A percentile compares a stretch with the other conserved stretches of the same genome.
Conservation (phyloP, 2,888 invertebrate genomes). For the Oithona nana region DNA sequence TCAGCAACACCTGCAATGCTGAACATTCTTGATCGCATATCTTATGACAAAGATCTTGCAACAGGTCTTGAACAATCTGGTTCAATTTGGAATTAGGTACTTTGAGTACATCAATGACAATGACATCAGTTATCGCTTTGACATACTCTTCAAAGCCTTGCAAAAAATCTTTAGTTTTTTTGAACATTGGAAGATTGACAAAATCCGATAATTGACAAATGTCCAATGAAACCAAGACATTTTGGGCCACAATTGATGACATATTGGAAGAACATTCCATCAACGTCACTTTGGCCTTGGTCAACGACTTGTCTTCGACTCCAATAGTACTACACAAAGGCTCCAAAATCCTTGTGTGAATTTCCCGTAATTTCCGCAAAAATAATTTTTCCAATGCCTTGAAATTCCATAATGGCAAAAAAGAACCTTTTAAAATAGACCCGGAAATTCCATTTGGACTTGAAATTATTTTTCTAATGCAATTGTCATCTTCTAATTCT, state of each 20-base stretch:
- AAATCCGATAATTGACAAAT: not conserved
- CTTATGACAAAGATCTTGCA: not conserved
- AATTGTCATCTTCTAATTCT: slow-evolving; percentile 44
- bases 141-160: not conserved
- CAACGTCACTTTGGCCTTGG: no score
- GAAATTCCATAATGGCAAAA: slow-evolving; percentile 23
- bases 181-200: not conserved
- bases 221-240: not conserved
- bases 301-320: no score
- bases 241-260: not conserved
- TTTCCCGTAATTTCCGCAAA: slow-evolving; percentile 18
- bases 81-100: not conserved
- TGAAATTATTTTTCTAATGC: slow-evolving; percentile 23
- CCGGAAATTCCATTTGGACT: not conserved
- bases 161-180: not conserved
- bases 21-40: no score
- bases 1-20: not conserved
- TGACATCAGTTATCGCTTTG: not conserved
- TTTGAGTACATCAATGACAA: not conserved
- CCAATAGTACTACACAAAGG: not conserved
- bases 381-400: slow-evolving; percentile 44
- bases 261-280: not conserved
- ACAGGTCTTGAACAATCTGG: not conserved
- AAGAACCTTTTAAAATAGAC: slow-evolving; percentile 27
- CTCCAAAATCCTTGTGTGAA: not conserved